Percentiles rank a stretch among this genome's conserved stretches.
phyloP scores from a whole-genome alignment of 2,113 vertebrate genomes.

The Lanius ludovicianus region DNA sequence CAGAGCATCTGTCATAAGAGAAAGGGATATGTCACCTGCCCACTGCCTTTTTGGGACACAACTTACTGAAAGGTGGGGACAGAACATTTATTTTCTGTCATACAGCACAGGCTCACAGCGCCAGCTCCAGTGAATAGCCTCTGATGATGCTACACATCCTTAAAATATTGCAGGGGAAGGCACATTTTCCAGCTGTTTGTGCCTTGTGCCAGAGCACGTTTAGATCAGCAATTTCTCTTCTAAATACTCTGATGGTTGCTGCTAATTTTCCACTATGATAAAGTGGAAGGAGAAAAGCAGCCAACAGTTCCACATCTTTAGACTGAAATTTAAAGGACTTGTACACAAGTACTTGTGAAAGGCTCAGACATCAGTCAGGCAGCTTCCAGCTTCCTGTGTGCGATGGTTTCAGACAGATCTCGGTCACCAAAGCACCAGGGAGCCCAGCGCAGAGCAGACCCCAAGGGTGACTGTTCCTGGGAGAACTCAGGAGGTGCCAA shows the following conservation, averaged over 20 bases:
- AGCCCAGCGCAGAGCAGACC: background rate
- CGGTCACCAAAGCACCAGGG: background rate
- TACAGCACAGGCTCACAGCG: background rate
- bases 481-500: background rate
- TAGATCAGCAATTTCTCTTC: constrained; percentile 11
- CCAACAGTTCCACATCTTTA: background rate
- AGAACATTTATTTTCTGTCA: background rate
- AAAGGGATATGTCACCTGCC: background rate
- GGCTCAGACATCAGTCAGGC: background rate
- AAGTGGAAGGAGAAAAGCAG: background rate
- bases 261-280: background rate
- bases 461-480: fast-evolving
- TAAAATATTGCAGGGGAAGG: background rate
- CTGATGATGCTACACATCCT: constrained; percentile 12
- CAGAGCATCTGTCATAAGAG: background rate
- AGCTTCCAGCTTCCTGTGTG: background rate
- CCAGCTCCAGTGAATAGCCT: constrained; percentile 16
- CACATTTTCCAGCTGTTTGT: constrained; percentile 62
- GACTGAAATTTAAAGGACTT: background rate
- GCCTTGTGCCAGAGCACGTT: constrained; percentile 2
- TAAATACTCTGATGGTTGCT: background rate
- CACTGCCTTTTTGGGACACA: background rate
- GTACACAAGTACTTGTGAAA: background rate
- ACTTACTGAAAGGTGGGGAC: background rate
- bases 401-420: background rate